These are phyloP conservation scores for Pemphigus obesinymphae DNA, from an alignment of 1,140 invertebrate species.

Conservation along the genomic window DNA sequence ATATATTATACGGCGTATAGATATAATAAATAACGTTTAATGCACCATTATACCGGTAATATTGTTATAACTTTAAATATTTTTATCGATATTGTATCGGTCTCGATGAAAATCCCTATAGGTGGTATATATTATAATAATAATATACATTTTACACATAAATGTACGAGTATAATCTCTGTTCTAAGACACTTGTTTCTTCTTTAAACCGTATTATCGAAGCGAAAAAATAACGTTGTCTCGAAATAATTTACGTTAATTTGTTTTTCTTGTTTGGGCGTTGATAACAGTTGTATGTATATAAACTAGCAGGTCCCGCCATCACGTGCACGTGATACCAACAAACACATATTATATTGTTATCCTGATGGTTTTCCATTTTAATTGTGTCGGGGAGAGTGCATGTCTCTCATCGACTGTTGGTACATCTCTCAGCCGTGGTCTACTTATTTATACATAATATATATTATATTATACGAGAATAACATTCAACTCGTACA, in stretches of 20 bases:
- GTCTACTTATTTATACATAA: too few relatives aligned
- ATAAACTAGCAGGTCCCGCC: background rate
- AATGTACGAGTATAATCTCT: too few relatives aligned
- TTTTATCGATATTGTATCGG: too few relatives aligned
- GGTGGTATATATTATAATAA: too few relatives aligned
- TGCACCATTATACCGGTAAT: too few relatives aligned
- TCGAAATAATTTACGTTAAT: slow-evolving; percentile 9
- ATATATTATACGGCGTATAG: too few relatives aligned
- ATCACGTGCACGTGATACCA: background rate
- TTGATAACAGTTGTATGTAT: background rate
- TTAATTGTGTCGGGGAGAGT: background rate
- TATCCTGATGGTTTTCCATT: background rate
- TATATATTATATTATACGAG: too few relatives aligned
- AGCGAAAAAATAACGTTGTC: background rate
- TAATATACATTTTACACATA: too few relatives aligned
- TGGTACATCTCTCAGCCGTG: background rate
- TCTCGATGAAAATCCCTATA: too few relatives aligned
- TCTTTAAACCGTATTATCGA: background rate
- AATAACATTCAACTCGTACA: slow-evolving; percentile 5
- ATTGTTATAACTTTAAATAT: too few relatives aligned
- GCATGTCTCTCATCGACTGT: background rate
- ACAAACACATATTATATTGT: background rate
- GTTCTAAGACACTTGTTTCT: too few relatives aligned
- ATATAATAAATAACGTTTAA: too few relatives aligned
- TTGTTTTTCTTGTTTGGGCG: slow-evolving; percentile 15